Evolutionary conservation across 2,113 vertebrate species (phyloP), one percentile per base, ranked within the genome.

Genomic region (Cryptomyrus ogoouensis): DNA sequence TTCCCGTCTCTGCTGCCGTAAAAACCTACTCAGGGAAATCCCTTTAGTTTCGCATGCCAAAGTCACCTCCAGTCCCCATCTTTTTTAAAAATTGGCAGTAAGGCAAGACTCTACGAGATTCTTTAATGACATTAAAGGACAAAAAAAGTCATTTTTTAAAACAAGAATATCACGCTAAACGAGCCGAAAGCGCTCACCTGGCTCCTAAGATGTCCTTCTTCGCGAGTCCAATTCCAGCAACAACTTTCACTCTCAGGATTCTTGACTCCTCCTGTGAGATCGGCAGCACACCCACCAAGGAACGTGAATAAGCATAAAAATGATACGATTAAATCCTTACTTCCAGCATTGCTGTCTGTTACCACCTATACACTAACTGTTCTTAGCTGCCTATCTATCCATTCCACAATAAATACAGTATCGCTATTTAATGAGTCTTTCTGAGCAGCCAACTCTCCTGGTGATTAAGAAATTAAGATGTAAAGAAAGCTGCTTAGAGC

Each of bases 131-230:
- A 70, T 70, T 46, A n/a, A 42, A 84, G 44, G 39, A 12, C 21
- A 53, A 58, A 44, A 15, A 44, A 84, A n/a, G 44, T 13, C 0
- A 12, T 42, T 83, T 70, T 0, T 84, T 84, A 21, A 84, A 83
- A 44, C 15, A 44, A 44, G 42, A 83, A 83, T 9, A 44, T 8
- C 39, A 83, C 19, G 77, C 17, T n/a, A 27, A 86, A 86, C 21
- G 7, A 80, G 35, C 19, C 24, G 39, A 27, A 49, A 86, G 56
- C 50, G 92, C 96, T 96, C 95, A 99, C 98, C 98, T 99, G 91
- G 98, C 96, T 93, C 98, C 98, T 88, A 99, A 94, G 90, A 99
- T 96, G 91, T 99, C 98, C 94, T 99, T 99, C 95, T 99, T 99
- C 88, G 98, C 98, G 91, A 99, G 94, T 53, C 97, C 97, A 91